Evolutionary conservation across 2,113 vertebrate genomes (phyloP).

Genomic region (Anseranas semipalmata): DNA sequence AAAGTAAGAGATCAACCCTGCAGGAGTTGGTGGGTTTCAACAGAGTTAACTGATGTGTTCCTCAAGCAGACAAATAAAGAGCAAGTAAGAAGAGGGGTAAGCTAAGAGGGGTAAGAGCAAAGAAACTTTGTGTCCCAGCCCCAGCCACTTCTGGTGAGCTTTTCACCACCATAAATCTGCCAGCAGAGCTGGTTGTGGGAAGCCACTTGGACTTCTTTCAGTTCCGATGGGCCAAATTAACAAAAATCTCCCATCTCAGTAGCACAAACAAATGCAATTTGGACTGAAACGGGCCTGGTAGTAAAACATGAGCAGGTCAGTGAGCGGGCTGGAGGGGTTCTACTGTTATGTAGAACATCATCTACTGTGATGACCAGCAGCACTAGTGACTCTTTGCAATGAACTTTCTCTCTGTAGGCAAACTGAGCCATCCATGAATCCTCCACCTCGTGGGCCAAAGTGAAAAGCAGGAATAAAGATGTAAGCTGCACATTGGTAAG

Average conservation of each 20-base stretch:
- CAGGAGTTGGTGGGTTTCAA: background rate
- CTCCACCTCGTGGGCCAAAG: background rate
- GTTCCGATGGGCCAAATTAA: background rate
- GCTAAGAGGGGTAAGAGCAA: background rate
- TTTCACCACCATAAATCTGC: background rate
- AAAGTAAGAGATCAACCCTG: background rate
- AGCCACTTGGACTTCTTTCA: background rate
- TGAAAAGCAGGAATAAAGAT: background rate
- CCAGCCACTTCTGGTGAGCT: accelerated
- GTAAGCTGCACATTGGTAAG: background rate
- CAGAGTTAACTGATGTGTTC: background rate
- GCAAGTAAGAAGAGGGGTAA: background rate
- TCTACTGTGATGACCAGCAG: background rate
- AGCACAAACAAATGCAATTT: background rate
- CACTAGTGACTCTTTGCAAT: background rate
- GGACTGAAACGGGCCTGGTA: background rate
- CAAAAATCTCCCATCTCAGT: background rate
- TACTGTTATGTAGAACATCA: too few species aligned
- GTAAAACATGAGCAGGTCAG: background rate
- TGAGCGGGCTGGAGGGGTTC: background rate
- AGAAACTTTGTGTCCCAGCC: background rate
- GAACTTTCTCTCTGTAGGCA: background rate
- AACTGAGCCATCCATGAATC: accelerated
- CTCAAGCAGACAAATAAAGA: background rate
- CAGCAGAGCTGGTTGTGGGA: background rate